These are phyloP conservation scores for Lithophane semibrunnea DNA, from an alignment of 2,888 invertebrate genomes.

Conservation along the genomic window DNA sequence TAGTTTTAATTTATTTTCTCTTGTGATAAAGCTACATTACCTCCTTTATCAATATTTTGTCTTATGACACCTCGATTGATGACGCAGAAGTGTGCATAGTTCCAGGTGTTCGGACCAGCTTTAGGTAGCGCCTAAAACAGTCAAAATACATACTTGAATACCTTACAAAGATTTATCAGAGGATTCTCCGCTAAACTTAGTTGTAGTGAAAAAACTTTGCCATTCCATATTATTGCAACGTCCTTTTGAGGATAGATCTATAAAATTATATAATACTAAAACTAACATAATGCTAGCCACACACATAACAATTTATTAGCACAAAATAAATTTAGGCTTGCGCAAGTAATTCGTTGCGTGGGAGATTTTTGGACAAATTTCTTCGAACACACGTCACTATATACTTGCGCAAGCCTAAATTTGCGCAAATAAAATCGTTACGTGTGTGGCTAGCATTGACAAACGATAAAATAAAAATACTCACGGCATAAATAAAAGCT, in stretches of 20 bases:
- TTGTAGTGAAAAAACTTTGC: background rate
- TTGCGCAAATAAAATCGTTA: too few species aligned
- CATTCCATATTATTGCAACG: background rate
- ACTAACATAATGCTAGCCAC: too few species aligned
- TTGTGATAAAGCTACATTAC: background rate
- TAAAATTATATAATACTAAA: background rate
- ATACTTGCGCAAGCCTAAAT: too few species aligned
- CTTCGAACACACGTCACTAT: too few species aligned
- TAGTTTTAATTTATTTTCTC: background rate
- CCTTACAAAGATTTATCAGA: background rate
- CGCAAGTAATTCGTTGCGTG: too few species aligned
- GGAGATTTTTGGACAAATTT: too few species aligned
- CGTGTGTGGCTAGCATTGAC: too few species aligned
- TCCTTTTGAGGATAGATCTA: background rate
- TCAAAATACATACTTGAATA: background rate
- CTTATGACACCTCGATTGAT: slow-evolving; percentile 39
- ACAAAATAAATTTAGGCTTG: too few species aligned
- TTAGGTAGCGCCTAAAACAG: slow-evolving; percentile 32
- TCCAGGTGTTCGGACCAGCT: slow-evolving; percentile 28
- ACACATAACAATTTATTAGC: too few species aligned
- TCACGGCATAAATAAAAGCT: slow-evolving; percentile 45
- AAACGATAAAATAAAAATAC: background rate
- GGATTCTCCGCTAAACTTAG: background rate
- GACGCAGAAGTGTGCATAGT: slow-evolving; percentile 43
- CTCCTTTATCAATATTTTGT: slow-evolving; percentile 25